Base-by-base conservation (phyloP, 2,888 invertebrate genomes). In the Dugesia japonica region DNA sequence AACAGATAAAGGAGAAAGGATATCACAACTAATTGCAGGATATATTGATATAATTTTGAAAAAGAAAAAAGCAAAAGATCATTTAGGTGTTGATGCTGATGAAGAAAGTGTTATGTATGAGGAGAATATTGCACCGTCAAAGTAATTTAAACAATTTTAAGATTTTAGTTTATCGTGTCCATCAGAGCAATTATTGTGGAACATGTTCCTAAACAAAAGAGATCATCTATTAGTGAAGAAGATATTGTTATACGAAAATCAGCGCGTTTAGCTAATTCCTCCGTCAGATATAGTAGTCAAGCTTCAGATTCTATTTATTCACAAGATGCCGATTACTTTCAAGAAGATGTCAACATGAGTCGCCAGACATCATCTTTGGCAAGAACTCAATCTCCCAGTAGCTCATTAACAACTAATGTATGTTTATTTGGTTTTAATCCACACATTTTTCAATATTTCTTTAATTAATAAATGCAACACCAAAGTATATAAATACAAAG, bases 21-120 rank as follows among this genome's bases (percentile, higher is more conserved):
- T 99, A 81, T 90, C 94, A 73, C 94, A 95, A 81, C 89, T 98
- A 80, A 97, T 98, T 81, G 92, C 94, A 71, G 98, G 97, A 23
- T 99, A 99, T 86, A 98, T 99, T 82, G 98, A 99, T 86, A 99
- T 99, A 83, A 99, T 99, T 80, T 87, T 99, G 80, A 92, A 94
- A 86, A 94, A 93, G 86, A 92, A 94, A 86, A 90, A 92, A 83
- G 91, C 93, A 9, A 92, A 92, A 84, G 97, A 98, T 85, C 94
- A 95, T 85, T 90, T 93, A 82, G 97, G 97, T 17, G 93, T 95
- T 80, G 95, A 95, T 85, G 97, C 95, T 0, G 95, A 98, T 83
- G 97, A 98, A 86, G 97, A 95, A 15, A 92, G 93, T 7, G 92
- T 94, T 71, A 93, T 98, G 92, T 89, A 94, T 76, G 95, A 98